Evolutionary conservation across 2,113 vertebrate species (phyloP).

Genomic region (Gnathochromis pfefferi): DNA sequence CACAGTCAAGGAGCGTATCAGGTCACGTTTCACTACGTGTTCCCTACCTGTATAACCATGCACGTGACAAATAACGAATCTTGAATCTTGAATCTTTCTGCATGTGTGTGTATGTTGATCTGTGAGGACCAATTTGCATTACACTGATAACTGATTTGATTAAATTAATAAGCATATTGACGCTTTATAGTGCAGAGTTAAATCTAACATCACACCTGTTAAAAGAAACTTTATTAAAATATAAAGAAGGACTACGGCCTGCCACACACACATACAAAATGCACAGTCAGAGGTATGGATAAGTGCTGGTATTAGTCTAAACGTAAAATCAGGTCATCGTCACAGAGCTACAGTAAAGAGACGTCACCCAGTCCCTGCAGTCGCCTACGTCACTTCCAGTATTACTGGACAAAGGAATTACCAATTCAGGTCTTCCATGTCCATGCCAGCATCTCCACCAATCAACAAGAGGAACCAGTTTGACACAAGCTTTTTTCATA

Average conservation of each 20-base stretch:
- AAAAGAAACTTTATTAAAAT: neutral
- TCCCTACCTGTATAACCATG: neutral
- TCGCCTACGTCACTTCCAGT: neutral
- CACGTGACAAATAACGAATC: neutral
- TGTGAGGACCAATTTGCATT: neutral
- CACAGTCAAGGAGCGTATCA: neutral
- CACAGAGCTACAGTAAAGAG: neutral
- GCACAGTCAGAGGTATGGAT: neutral
- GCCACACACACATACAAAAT: neutral
- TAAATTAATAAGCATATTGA: neutral
- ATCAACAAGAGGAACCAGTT: neutral
- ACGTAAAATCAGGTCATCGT: neutral
- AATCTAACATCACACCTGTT: neutral
- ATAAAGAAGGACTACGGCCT: neutral
- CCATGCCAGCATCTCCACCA: neutral
- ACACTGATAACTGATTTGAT: neutral
- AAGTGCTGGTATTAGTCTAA: neutral
- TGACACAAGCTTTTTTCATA: neutral
- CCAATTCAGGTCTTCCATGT: neutral
- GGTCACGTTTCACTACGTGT: neutral
- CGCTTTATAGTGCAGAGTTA: neutral
- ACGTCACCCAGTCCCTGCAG: neutral
- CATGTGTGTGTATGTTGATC: neutral
- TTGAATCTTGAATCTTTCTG: neutral
- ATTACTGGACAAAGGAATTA: neutral